Evolutionary conservation across 2,113 vertebrate genomes (phyloP).

Genomic region (Tringa solitaria): DNA sequence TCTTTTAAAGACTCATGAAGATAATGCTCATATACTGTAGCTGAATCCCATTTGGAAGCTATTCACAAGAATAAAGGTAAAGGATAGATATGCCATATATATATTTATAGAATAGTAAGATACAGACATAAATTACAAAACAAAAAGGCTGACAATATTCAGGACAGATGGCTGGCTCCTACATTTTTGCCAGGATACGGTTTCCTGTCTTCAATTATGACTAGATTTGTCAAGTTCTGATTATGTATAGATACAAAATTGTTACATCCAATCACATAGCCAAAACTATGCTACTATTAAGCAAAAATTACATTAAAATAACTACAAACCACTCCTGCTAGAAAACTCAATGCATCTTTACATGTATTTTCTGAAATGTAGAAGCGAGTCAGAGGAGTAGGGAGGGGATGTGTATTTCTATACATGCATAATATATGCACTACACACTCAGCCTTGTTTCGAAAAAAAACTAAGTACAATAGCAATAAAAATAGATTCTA

Average conservation of each 20-base stretch:
- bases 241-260: neutral
- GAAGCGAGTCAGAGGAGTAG: neutral
- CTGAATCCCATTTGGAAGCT: neutral
- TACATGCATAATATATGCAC: neutral
- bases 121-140: constrained; percentile 11
- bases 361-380: neutral
- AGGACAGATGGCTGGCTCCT: constrained; percentile 18
- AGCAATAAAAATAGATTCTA: neutral
- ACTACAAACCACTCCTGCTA: neutral
- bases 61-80: neutral
- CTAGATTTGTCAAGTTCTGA: neutral
- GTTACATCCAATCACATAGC: neutral
- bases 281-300: neutral
- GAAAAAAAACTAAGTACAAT: neutral
- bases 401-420: neutral
- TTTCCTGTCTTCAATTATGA: neutral
- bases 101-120: neutral
- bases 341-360: neutral
- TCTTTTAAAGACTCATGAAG: neutral
- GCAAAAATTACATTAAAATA: neutral
- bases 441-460: neutral
- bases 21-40: neutral
- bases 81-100: neutral
- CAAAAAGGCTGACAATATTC: constrained; percentile 34
- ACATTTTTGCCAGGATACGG: constrained; percentile 5